These are phyloP conservation scores for Campoletis sonorensis DNA, from an alignment of 1,140 invertebrate genomes.

Conservation along the genomic window DNA sequence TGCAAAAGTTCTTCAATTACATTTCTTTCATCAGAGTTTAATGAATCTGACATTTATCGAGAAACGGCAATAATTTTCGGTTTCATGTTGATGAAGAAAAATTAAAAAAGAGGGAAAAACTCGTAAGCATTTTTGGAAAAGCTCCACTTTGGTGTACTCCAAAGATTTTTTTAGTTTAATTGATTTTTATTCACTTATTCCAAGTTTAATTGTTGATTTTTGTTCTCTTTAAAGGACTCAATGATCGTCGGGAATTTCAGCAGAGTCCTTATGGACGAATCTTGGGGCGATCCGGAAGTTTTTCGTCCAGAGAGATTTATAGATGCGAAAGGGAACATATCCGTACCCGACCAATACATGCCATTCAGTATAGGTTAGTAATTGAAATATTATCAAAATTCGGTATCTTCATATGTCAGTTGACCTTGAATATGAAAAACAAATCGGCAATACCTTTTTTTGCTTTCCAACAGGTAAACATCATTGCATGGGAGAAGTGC, in stretches of 20 bases:
- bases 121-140: no score
- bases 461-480: slow-evolving; percentile 80
- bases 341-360: slow-evolving; percentile 83
- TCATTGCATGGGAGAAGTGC: slow-evolving; percentile 89
- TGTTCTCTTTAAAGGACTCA: slow-evolving; percentile 84
- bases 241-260: slow-evolving; percentile 91
- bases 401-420: not conserved
- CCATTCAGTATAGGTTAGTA: slow-evolving; percentile 85
- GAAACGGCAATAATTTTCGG: no score
- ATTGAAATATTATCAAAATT: slow-evolving; percentile 34
- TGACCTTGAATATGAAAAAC: no score
- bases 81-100: no score
- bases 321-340: slow-evolving; percentile 80
- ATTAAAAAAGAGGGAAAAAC: no score
- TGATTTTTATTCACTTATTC: no score
- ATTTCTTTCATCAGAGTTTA: no score
- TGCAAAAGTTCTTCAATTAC: no score
- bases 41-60: no score
- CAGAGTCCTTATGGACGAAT: slow-evolving; percentile 84
- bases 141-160: no score
- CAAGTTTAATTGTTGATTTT: no score
- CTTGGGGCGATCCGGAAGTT: slow-evolving; percentile 83
- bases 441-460: slow-evolving; percentile 18
- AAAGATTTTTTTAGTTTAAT: no score
- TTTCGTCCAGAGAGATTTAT: slow-evolving; percentile 90